phyloP scores from a whole-genome alignment of 1,140 invertebrate genomes.

The Halictus rubicundus region DNA sequence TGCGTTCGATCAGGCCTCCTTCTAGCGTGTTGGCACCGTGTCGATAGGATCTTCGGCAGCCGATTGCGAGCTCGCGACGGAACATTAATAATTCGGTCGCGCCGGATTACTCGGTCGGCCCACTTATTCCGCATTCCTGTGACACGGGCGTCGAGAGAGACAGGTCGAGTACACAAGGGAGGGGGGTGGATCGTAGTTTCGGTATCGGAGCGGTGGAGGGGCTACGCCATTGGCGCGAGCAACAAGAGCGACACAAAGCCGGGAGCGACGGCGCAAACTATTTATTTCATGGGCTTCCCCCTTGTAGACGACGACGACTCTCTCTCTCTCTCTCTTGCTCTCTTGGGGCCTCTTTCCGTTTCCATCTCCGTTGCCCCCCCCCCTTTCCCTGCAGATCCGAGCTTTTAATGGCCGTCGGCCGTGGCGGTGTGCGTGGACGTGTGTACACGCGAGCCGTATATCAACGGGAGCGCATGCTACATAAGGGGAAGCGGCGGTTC shows the following conservation, averaged over 20 bases:
- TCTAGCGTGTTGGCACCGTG: background rate
- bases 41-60: background rate
- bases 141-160: too few relatives aligned
- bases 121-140: conserved; percentile 35
- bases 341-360: too few relatives aligned
- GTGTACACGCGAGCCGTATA: conserved; percentile 29
- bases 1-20: background rate
- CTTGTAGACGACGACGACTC: conserved; percentile 9
- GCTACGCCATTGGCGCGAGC: conserved; percentile 9
- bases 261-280: conserved; percentile 33
- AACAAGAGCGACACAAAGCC: conserved; percentile 4
- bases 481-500: conserved; percentile 28
- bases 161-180: too few relatives aligned
- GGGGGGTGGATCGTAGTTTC: too few relatives aligned
- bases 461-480: conserved; percentile 21
- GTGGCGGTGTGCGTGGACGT: background rate
- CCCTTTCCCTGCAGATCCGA: too few relatives aligned
- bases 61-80: background rate
- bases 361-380: too few relatives aligned
- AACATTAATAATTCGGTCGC: conserved; percentile 7
- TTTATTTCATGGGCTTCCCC: conserved; percentile 47
- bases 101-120: conserved; percentile 9
- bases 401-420: conserved; percentile 16
- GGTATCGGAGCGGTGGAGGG: background rate
- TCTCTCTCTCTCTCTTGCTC: background rate